Percentiles rank a stretch among this genome's conserved stretches.
Conservation (phyloP, 2,888 invertebrate species). For the Phengaris arion region DNA sequence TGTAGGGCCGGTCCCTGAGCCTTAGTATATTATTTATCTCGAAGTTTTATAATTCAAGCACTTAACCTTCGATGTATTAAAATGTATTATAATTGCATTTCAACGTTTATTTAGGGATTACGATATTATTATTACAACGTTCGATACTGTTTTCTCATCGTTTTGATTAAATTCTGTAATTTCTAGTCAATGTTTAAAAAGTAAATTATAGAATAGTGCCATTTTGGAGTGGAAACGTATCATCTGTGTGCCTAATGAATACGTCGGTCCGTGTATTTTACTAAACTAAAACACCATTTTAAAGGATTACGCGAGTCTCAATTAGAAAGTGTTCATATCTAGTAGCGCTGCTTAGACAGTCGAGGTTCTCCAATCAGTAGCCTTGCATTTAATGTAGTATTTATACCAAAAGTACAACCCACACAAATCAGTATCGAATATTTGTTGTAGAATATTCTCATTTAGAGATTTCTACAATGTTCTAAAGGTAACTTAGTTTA, state of each 20-base stretch:
- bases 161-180: slow-evolving; percentile 14
- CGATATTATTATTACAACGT: slow-evolving; percentile 55
- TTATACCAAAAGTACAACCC: slow-evolving; percentile 57
- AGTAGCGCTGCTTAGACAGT: background rate
- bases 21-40: slow-evolving; percentile 31
- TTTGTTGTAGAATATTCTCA: slow-evolving; percentile 72
- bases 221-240: slow-evolving; percentile 23
- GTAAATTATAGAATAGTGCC: slow-evolving; percentile 22
- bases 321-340: slow-evolving; percentile 25
- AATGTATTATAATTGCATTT: slow-evolving; percentile 67
- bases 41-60: background rate
- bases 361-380: slow-evolving; percentile 25
- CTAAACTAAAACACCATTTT: background rate
- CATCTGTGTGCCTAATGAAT: slow-evolving; percentile 13
- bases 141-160: slow-evolving; percentile 32
- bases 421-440: slow-evolving; percentile 59
- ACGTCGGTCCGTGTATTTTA: background rate
- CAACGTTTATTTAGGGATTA: slow-evolving; percentile 58
- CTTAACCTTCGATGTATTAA: slow-evolving; percentile 35
- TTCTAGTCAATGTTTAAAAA: slow-evolving; percentile 25
- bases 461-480: slow-evolving; percentile 41
- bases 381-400: slow-evolving; percentile 38
- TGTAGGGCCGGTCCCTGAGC: slow-evolving; percentile 65
- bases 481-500: slow-evolving; percentile 41
- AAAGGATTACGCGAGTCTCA: background rate